Base-by-base conservation (phyloP, 2,888 invertebrate genomes). In the Drosophila colorata region DNA sequence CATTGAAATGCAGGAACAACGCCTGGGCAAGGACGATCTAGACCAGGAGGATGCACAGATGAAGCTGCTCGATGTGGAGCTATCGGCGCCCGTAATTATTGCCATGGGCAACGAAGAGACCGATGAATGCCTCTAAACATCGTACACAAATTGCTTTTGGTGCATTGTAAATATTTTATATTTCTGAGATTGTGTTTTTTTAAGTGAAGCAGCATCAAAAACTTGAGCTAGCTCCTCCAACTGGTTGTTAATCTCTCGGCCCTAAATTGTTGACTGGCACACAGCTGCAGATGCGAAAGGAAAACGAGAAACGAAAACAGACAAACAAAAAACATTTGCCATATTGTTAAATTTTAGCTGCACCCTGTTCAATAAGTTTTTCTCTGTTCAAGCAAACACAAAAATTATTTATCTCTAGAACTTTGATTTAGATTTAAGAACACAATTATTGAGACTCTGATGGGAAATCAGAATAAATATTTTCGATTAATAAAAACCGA, bases 1-100 rank as follows among this genome's bases (percentile, higher is more conserved):
- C 55, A 92, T 92, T 40, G 91, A 92, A 74, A 90, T 92, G 90
- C 91, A 91, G 60, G 92, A 92, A 48, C 90, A 90, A 46, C 89
- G 80, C 0, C 75, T 89, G 56, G 91, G 90, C 33, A 91, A 92
- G 72, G 91, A 91, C 44, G 69, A 87, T 46, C 63, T 87, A 3
- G 88, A 91, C 9, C 89, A 90, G 53, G 92, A 91, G 38, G 91
- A 91, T 67, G 90, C 80, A 4, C 89, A 90, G 44, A 79, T 90
- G 41, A 90, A 88, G 47, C 60, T 91, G 16, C 69, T 91, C 4
- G 89, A 91, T 28, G 80, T 91, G 25, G 90, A 90, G 20, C 64
- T 87, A 23, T 69, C 91, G 7, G 25, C 87, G 11, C 78, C 87
- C n/a, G 81, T 77, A 2, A 78, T 84, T 25, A 51, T 78, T 1